phyloP scores from a whole-genome alignment of 2,113 vertebrate genomes.

The Polyodon spathula region DNA sequence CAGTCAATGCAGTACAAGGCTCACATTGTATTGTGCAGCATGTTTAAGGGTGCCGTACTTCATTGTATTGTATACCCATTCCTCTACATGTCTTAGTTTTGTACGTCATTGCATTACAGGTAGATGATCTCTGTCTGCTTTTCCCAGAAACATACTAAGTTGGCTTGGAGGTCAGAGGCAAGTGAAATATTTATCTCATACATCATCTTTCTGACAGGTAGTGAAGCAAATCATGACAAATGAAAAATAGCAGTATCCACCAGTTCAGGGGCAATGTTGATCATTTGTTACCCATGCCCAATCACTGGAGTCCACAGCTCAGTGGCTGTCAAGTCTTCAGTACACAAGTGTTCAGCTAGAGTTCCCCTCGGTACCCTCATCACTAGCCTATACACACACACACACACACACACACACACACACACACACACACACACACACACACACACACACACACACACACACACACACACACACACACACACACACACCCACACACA shows the following conservation, averaged over 20 bases:
- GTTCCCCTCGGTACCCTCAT: not conserved
- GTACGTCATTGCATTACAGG: slow-evolving; percentile 14
- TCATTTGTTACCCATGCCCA: slow-evolving; percentile 24
- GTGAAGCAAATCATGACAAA: slow-evolving; percentile 20
- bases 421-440: slow-evolving; percentile 17
- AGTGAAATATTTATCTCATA: slow-evolving; percentile 24
- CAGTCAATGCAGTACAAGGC: no score
- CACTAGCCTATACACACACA: not conserved
- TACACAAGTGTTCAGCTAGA: not conserved
- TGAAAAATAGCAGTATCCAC: slow-evolving; percentile 24
- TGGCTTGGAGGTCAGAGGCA: slow-evolving; percentile 21
- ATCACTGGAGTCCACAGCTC: slow-evolving; percentile 26
- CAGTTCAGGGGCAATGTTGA: slow-evolving; percentile 23
- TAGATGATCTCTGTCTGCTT: no score
- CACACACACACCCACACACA: slow-evolving; percentile 12
- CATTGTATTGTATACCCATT: no score
- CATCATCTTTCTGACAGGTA: not conserved
- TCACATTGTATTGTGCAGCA: no score
- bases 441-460: slow-evolving; percentile 29
- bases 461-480: slow-evolving; percentile 16
- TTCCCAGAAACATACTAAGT: slow-evolving; percentile 4
- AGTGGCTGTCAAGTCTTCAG: not conserved
- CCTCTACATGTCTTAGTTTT: slow-evolving; percentile 22
- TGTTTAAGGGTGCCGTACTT: no score
- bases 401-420: not conserved